Percentiles rank a stretch among this genome's conserved stretches.
These are phyloP conservation scores for Syrmaticus mikado DNA, from an alignment of 2,113 vertebrate species.

Conservation along the genomic window DNA sequence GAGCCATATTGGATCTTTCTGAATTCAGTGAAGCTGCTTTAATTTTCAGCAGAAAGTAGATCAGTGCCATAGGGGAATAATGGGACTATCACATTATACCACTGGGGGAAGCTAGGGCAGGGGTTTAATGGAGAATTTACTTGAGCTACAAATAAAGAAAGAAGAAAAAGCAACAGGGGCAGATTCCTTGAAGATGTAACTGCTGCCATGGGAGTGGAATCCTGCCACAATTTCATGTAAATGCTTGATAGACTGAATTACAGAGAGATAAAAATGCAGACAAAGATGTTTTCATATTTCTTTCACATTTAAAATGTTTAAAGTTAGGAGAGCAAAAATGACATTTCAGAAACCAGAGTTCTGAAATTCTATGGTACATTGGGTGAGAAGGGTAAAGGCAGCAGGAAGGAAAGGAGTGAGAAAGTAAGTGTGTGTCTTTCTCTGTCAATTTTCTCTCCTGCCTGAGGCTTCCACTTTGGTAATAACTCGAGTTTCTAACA, in stretches of 20 bases:
- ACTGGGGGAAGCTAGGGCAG: background rate
- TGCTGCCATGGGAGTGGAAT: background rate
- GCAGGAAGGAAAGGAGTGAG: constrained; percentile 21
- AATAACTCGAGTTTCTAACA: constrained; percentile 62
- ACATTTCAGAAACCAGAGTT: background rate
- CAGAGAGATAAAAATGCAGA: background rate
- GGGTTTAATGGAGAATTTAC: background rate
- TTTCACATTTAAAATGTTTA: background rate
- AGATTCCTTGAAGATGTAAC: background rate
- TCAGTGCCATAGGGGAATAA: background rate
- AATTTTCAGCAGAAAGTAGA: background rate
- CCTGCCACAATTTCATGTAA: background rate
- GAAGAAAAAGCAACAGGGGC: background rate
- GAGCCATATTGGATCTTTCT: background rate
- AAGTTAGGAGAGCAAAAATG: background rate
- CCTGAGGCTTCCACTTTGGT: constrained; percentile 60
- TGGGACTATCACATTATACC: background rate
- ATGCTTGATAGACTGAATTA: background rate
- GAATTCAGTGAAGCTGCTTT: background rate
- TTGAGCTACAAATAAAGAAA: background rate
- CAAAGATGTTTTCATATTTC: background rate
- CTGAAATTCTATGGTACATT: background rate
- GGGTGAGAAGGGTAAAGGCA: constrained; percentile 17
- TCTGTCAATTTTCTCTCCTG: constrained; percentile 60
- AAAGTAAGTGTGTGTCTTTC: background rate